These are phyloP conservation scores for Benthosema pterotum DNA, from an alignment of 2,797 vertebrate genomes.

Conservation along the genomic window DNA sequence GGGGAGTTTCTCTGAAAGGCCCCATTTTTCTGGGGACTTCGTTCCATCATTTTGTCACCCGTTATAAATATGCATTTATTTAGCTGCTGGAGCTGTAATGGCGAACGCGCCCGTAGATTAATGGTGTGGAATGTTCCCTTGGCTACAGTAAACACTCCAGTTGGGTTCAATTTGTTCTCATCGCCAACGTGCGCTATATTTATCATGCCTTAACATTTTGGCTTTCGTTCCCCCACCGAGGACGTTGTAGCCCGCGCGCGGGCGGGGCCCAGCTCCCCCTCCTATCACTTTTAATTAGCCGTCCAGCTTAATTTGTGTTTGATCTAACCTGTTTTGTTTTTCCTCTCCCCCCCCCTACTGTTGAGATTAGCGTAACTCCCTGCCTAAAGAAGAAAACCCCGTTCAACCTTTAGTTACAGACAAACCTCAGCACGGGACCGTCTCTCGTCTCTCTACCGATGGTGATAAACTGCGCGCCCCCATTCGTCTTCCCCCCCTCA, in stretches of 20 bases:
- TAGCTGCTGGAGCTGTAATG: conserved; percentile 39
- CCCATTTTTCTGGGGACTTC: conserved; percentile 41
- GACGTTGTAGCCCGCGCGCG: too few species aligned
- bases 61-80: conserved; percentile 63
- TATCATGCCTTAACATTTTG: conserved; percentile 9
- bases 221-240: neutral
- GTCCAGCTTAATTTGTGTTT: too few species aligned
- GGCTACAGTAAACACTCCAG: conserved; percentile 37
- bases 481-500: conserved; percentile 56
- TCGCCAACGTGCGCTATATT: conserved; percentile 23
- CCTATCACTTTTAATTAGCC: too few species aligned
- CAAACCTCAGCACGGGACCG: conserved; percentile 29
- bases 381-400: too few species aligned
- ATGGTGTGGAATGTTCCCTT: conserved; percentile 23
- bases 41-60: conserved; percentile 62
- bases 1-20: conserved; percentile 27
- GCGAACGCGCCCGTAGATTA: conserved; percentile 41
- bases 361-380: too few species aligned
- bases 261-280: too few species aligned
- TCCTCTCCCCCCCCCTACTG: too few species aligned
- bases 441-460: conserved; percentile 25
- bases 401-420: conserved; percentile 26
- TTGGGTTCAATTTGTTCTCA: conserved; percentile 26
- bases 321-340: too few species aligned
- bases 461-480: conserved; percentile 37